Conservation (phyloP, 2,797 vertebrate genomes). For the Enteromius radiatus region DNA sequence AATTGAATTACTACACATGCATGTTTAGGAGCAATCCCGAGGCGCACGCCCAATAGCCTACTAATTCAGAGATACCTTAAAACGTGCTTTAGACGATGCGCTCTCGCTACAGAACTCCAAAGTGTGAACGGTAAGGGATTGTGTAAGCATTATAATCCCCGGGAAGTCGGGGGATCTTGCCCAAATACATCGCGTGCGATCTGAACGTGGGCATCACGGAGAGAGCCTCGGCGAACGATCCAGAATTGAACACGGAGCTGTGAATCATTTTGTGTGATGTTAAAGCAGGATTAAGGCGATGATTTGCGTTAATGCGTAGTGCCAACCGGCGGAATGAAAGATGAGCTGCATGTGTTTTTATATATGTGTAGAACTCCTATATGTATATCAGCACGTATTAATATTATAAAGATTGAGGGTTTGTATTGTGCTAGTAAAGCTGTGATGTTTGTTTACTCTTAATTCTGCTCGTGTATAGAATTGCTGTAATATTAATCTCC, state of each 20-base stretch:
- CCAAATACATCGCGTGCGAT: constrained; percentile 40
- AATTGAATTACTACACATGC: constrained; percentile 65
- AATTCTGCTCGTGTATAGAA: background rate
- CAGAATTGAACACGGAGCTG: background rate
- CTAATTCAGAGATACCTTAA: constrained; percentile 54
- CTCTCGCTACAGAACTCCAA: constrained; percentile 70
- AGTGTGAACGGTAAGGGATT: constrained; percentile 70
- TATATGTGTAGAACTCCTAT: background rate
- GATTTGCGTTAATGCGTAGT: constrained; percentile 36
- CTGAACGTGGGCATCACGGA: constrained; percentile 23
- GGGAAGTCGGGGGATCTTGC: constrained; percentile 66
- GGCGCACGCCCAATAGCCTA: constrained; percentile 66
- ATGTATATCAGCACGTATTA: background rate
- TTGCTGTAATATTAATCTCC: background rate
- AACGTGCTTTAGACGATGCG: constrained; percentile 54
- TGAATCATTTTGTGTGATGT: constrained; percentile 28
- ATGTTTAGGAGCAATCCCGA: constrained; percentile 59
- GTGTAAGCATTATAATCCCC: constrained; percentile 69
- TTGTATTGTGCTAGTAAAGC: constrained; percentile 54
- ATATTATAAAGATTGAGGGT: background rate
- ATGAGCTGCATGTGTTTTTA: background rate
- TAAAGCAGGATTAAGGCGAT: background rate
- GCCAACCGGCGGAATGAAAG: constrained; percentile 12
- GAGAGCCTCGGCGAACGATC: background rate
- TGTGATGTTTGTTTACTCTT: constrained; percentile 69